Base-by-base conservation (phyloP, 1,140 invertebrate species). In the Proctacanthus coquilletti region DNA sequence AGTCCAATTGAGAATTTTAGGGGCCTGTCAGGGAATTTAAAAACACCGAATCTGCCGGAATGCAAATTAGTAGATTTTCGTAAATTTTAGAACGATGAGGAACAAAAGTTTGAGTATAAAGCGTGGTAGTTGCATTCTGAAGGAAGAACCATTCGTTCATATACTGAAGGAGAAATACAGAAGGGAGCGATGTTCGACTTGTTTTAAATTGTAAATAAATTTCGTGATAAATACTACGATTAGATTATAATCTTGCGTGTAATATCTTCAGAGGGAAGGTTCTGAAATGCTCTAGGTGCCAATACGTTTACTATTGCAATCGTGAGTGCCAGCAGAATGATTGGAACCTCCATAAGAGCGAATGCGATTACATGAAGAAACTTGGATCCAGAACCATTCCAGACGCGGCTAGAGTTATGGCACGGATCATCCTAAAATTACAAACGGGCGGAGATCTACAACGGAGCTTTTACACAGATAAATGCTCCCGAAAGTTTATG, bases 231-330 rank as follows among this genome's bases (percentile, higher is more conserved):
- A 8, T 5, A 3, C 6, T 23, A 1, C 2, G 23, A 18, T 10
- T 25, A 13, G 13, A 8, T 19, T 48, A n/a, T n/a, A n/a, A n/a
- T n/a, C n/a, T n/a, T n/a, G n/a, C n/a, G n/a, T 45, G 51, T 39
- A 44, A 36, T 47, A 45, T 38, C 66, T 69, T 47, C 49, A 82
- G 79, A 41, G 62, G 61, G 2, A 72, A 77, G 47, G 62, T 84
- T 5, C 59, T 70, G 3, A 84, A 79, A 61, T 86, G 83, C 58
- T 75, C 77, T 2, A 75, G 67, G n/a, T 86, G 83, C 54, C 69
- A 76, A n/a, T 83, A 76, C 53, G 77, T 82, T 2, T 70, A 75
- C 53, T 88, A 87, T 45, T 88, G 84, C 51, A 73, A 74, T 37
- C 68, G 68, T 20, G 50, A 49, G 34, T 88, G 84, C 56, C 84